Conservation (phyloP, 2,797 vertebrate species). For the Parotocinclus haroldoi region DNA sequence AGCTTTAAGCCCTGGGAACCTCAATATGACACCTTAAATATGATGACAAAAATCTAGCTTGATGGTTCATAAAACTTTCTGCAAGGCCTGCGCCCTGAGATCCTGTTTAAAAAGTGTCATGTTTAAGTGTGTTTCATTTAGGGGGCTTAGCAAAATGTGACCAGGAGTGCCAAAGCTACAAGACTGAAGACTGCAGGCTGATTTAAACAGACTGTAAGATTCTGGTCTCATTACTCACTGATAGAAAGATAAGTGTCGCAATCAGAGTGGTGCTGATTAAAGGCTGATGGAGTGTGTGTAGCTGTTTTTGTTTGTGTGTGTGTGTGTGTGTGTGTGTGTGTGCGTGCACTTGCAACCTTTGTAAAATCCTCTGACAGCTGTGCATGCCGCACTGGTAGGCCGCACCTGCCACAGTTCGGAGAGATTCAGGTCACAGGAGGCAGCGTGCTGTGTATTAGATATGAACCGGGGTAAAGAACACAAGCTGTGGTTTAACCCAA, state of each 20-base stretch:
- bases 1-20: too few relatives aligned
- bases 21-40: too few relatives aligned
- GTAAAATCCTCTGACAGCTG: conserved; percentile 47
- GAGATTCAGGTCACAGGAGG: conserved; percentile 48
- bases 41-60: too few relatives aligned
- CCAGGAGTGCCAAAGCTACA: too few relatives aligned
- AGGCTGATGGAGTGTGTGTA: neutral
- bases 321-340: neutral
- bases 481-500: conserved; percentile 20
- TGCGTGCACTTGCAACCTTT: neutral
- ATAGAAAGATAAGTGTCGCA: neutral
- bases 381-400: conserved; percentile 60
- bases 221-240: too few relatives aligned
- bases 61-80: too few relatives aligned
- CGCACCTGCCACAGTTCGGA: conserved; percentile 59
- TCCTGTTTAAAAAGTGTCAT: too few relatives aligned
- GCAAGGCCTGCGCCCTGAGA: too few relatives aligned
- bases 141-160: too few relatives aligned
- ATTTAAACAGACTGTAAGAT: too few relatives aligned
- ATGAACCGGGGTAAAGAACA: conserved; percentile 16
- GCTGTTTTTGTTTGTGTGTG: neutral
- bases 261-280: conserved; percentile 10
- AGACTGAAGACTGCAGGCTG: too few relatives aligned
- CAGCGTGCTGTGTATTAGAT: conserved; percentile 15
- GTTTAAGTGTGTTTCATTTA: too few relatives aligned